Evolutionary conservation across 2,888 invertebrate genomes (phyloP).

Genomic region (Xestia sexstrigata): DNA sequence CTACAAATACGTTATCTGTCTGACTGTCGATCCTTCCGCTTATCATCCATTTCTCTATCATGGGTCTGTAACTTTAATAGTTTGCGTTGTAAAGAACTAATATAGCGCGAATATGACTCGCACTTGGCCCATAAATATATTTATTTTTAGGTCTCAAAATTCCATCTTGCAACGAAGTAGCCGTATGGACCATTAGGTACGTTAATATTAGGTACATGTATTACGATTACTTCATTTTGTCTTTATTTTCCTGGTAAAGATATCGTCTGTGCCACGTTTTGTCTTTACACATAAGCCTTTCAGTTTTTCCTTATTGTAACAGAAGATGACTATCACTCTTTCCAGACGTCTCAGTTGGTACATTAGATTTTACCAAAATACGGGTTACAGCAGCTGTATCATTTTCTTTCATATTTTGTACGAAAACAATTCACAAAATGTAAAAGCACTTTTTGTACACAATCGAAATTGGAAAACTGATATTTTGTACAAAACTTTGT

Average conservation of each 20-base stretch:
- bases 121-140: neutral
- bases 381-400: neutral
- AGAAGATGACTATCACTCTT: conserved; percentile 30
- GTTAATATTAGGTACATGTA: neutral
- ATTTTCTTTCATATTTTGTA: neutral
- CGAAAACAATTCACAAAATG: conserved; percentile 19
- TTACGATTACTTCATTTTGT: neutral
- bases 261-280: neutral
- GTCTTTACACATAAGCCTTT: neutral
- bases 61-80: neutral
- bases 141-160: neutral
- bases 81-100: neutral
- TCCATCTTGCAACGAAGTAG: neutral
- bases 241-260: conserved; percentile 16
- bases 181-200: neutral
- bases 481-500: conserved; percentile 24
- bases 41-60: neutral
- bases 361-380: neutral
- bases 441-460: conserved; percentile 19
- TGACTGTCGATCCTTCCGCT: neutral
- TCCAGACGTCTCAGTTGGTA: conserved; percentile 7
- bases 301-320: conserved; percentile 34
- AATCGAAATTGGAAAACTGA: conserved; percentile 35
- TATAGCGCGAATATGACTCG: neutral
- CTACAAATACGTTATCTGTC: neutral